phyloP scores from a whole-genome alignment of 2,113 vertebrate species.

The Otolemur garnettii region DNA sequence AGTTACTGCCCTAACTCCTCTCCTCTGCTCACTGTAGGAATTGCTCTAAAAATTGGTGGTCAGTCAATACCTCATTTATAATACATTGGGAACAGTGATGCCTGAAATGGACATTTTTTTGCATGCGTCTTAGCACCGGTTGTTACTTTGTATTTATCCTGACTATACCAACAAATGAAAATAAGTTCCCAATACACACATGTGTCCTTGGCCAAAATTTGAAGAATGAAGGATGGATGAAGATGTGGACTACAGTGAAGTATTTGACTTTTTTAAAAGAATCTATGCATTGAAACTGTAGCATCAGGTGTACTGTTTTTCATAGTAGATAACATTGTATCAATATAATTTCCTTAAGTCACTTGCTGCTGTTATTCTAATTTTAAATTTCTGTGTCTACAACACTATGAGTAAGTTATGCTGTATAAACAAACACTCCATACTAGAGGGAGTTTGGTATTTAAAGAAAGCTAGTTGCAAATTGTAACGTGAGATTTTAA shows the following conservation, averaged over 20 bases:
- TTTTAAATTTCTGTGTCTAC: slow-evolving; percentile 28
- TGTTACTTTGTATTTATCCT: slow-evolving; percentile 35
- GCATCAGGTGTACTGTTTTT: slow-evolving; percentile 6
- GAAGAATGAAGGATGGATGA: background rate
- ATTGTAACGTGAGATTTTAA: slow-evolving; percentile 28
- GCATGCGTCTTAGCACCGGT: background rate
- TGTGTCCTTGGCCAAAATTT: slow-evolving; percentile 20
- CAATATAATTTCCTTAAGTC: slow-evolving; percentile 4
- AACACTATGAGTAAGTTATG: background rate
- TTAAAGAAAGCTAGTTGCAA: slow-evolving; percentile 44
- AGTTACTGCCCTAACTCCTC: background rate
- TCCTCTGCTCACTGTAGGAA: background rate
- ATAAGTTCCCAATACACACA: background rate
- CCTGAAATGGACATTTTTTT: slow-evolving; percentile 3
- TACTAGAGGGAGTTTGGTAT: background rate
- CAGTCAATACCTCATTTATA: slow-evolving; percentile 33
- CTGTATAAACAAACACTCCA: background rate
- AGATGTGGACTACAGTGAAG: background rate
- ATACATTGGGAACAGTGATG: background rate
- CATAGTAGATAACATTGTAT: background rate
- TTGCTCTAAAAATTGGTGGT: background rate
- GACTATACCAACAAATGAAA: background rate
- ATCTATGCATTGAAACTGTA: background rate
- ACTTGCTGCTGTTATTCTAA: slow-evolving; percentile 47
- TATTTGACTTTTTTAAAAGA: background rate